Percentiles rank a stretch among this genome's conserved stretches.
These are phyloP conservation scores for Mus pahari DNA, from an alignment of 2,113 vertebrate species.

Conservation along the genomic window DNA sequence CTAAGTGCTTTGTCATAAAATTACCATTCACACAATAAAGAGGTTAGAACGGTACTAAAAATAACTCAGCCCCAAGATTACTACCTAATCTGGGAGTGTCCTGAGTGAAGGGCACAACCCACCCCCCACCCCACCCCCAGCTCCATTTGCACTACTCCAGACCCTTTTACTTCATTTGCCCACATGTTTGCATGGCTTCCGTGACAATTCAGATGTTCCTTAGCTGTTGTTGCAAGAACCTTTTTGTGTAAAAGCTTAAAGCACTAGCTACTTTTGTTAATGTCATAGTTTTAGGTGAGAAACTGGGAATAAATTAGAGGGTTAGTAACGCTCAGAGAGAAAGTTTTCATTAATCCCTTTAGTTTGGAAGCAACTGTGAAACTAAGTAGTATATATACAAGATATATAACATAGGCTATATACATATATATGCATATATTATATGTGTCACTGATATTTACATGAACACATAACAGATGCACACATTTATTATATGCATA, in stretches of 20 bases:
- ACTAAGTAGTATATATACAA: not conserved
- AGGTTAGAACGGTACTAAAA: conserved; percentile 87
- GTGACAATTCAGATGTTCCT: conserved; percentile 70
- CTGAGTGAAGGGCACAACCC: conserved; percentile 77
- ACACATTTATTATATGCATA: not conserved
- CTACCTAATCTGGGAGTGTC: conserved; percentile 76
- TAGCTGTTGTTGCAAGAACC: conserved; percentile 25
- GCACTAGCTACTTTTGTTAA: not conserved
- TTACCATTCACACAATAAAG: conserved; percentile 88
- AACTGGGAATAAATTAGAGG: conserved; percentile 69
- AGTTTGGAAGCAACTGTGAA: not conserved
- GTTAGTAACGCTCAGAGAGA: conserved; percentile 70
- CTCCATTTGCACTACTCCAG: conserved; percentile 74
- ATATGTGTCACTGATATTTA: not conserved
- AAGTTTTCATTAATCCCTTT: conserved; percentile 65
- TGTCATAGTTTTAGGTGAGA: conserved; percentile 59
- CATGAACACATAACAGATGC: not conserved
- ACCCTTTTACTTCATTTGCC: conserved; percentile 65
- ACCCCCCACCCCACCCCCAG: conserved; percentile 41
- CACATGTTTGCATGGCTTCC: conserved; percentile 63
- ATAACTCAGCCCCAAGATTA: conserved; percentile 83
- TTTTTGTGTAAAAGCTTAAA: conserved; percentile 14
- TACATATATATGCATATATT: not conserved
- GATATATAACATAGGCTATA: not conserved
- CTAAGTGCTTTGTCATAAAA: conserved; percentile 90